Evolutionary conservation across 2,888 invertebrate genomes (phyloP).

Genomic region (Actias luna): DNA sequence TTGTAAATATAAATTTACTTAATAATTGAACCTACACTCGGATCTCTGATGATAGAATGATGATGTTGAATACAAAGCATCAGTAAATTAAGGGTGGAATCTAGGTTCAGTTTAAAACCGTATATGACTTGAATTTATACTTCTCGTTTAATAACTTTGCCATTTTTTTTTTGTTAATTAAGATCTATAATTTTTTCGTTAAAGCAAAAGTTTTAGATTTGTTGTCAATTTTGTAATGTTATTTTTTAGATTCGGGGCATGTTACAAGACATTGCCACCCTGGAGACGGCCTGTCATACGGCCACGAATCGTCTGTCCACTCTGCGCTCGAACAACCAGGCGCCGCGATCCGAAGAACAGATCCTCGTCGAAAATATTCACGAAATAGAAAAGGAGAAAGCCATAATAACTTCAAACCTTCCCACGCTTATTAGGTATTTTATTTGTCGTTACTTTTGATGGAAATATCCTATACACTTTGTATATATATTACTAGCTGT

Average conservation of each 20-base stretch:
- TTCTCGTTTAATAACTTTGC: too few relatives aligned
- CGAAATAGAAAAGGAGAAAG: constrained; percentile 91
- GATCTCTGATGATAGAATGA: too few relatives aligned
- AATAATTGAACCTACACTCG: too few relatives aligned
- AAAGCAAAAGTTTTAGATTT: too few relatives aligned
- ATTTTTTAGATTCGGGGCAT: constrained; percentile 88
- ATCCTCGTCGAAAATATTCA: constrained; percentile 89
- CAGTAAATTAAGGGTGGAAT: too few relatives aligned
- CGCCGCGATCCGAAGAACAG: constrained; percentile 87
- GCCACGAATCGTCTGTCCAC: constrained; percentile 90
- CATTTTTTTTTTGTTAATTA: too few relatives aligned
- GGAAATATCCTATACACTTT: neutral
- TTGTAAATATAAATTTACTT: too few relatives aligned
- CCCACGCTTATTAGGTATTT: constrained; percentile 86
- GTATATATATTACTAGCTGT: too few relatives aligned
- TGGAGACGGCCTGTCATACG: constrained; percentile 93
- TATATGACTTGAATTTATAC: too few relatives aligned
- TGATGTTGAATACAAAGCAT: too few relatives aligned
- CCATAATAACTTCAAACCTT: constrained; percentile 88
- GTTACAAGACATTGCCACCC: constrained; percentile 93
- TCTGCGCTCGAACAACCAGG: constrained; percentile 79
- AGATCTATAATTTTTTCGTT: too few relatives aligned
- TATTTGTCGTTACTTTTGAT: neutral
- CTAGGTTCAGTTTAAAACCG: too few relatives aligned
- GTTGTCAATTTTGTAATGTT: neutral